phyloP scores from a whole-genome alignment of 2,113 vertebrate species.

The Phyllostomus hastatus region DNA sequence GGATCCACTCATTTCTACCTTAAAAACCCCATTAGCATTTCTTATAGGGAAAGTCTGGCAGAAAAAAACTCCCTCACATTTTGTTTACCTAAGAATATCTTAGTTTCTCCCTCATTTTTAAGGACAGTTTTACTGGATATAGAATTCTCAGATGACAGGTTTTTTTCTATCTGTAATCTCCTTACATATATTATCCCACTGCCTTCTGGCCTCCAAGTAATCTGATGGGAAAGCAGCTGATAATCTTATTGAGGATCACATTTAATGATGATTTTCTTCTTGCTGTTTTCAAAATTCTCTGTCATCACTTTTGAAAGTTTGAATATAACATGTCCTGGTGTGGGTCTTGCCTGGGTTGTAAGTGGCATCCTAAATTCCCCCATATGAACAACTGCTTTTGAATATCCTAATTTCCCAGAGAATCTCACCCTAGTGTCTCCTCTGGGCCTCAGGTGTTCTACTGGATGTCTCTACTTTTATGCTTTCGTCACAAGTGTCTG shows the following conservation, averaged over 20 bases:
- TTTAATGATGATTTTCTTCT: neutral
- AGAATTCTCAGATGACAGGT: neutral
- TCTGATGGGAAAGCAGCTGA: neutral
- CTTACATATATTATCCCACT: neutral
- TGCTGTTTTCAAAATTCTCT: neutral
- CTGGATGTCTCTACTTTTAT: neutral
- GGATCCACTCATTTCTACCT: neutral
- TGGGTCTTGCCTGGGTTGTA: neutral
- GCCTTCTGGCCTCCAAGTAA: neutral
- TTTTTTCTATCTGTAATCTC: neutral
- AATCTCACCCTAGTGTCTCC: neutral
- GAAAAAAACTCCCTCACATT: neutral
- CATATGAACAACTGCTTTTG: neutral
- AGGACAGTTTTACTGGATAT: neutral
- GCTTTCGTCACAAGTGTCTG: neutral
- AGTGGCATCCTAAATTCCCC: neutral
- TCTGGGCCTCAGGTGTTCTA: neutral
- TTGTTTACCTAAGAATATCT: neutral
- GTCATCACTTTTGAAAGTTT: neutral
- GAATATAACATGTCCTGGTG: neutral
- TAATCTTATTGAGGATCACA: neutral
- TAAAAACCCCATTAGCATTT: neutral
- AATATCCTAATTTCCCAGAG: neutral
- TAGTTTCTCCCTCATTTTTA: neutral
- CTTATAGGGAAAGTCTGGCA: neutral